Base-by-base conservation (phyloP, 2,888 invertebrate species). In the Phyllotreta striolata region DNA sequence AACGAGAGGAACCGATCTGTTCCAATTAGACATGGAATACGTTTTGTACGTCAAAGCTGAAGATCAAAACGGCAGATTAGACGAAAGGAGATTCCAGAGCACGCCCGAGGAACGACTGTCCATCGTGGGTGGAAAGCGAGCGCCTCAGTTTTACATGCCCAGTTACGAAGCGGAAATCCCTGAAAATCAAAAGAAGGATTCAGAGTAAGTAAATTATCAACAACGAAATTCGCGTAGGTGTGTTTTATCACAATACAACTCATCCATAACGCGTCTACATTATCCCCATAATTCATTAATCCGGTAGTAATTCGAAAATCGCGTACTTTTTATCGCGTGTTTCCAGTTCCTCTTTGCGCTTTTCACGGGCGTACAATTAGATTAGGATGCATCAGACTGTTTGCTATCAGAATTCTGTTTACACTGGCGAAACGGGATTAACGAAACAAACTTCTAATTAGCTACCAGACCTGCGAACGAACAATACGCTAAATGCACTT, bases 71-170 rank as follows among this genome's bases (percentile, higher is more conserved):
- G 96, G 96, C 10, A 88, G 95, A 70, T 90, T 95, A n/a, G 95
- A 94, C 76, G 95, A 95, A 79, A 86, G 92, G 57, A 86, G 91
- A 58, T 95, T 91, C 82, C 96, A 96, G 82, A 92, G 94, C 7
- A 96, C 96, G 7, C 91, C 92, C 9, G 96, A 96, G 80, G 95
- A 95, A 78, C 87, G 95, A 7, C 83, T 96, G 59, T 95, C 95
- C 69, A 97, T 98, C 78, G 94, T 96, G 14, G 98, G 97, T n/a
- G 98, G 98, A 63, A 96, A 97, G 79, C 86, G 98, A 39, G 94
- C 96, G 0, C 99, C 99, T 0, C 98, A 99, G 83, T 98, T 99
- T 84, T 97, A 96, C 81, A 90, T 97, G 86, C 92, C 92, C 5
- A 91, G 92, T 74, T 99, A 98, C 81, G 93, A 93, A 78, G 95